Percentiles rank a stretch among this genome's conserved stretches.
These are phyloP conservation scores for Sialia sialis DNA, from an alignment of 2,113 vertebrate genomes.

Conservation along the genomic window DNA sequence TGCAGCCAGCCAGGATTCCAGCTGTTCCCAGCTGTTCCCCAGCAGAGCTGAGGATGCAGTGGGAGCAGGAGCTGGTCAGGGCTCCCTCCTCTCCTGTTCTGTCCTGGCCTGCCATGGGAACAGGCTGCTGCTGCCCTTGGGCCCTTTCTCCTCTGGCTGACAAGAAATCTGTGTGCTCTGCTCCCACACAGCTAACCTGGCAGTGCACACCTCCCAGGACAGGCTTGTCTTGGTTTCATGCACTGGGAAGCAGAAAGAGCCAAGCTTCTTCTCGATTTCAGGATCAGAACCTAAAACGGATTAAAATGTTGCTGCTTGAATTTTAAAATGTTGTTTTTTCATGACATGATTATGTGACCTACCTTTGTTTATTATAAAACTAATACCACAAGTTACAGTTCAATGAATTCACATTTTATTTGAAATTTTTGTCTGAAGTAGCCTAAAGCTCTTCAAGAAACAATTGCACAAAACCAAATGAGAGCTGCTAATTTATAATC, in stretches of 20 bases:
- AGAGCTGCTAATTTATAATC: conserved; percentile 61
- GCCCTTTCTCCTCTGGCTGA: neutral
- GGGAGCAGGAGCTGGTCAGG: neutral
- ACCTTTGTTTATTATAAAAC: conserved; percentile 84
- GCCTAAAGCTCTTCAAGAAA: conserved; percentile 76
- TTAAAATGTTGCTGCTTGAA: neutral
- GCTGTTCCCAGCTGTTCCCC: neutral
- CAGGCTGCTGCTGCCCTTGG: neutral
- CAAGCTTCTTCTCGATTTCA: neutral
- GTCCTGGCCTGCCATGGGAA: accelerated
- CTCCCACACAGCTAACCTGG: neutral
- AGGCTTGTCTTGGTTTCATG: neutral
- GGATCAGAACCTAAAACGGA: neutral
- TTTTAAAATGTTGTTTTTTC: conserved; percentile 31
- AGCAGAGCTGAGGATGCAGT: neutral
- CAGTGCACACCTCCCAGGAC: accelerated
- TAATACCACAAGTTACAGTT: conserved; percentile 80
- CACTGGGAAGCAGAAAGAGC: neutral
- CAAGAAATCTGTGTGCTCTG: neutral
- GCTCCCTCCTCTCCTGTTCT: accelerated
- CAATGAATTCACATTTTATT: conserved; percentile 79
- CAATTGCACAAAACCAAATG: conserved; percentile 24
- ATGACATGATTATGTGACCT: conserved; percentile 70
- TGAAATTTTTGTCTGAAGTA: conserved; percentile 63
- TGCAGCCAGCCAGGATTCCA: neutral